A percentile compares a stretch with the other conserved stretches of the same genome.
Conservation (phyloP, 2,113 vertebrate species). For the Heteronetta atricapilla region DNA sequence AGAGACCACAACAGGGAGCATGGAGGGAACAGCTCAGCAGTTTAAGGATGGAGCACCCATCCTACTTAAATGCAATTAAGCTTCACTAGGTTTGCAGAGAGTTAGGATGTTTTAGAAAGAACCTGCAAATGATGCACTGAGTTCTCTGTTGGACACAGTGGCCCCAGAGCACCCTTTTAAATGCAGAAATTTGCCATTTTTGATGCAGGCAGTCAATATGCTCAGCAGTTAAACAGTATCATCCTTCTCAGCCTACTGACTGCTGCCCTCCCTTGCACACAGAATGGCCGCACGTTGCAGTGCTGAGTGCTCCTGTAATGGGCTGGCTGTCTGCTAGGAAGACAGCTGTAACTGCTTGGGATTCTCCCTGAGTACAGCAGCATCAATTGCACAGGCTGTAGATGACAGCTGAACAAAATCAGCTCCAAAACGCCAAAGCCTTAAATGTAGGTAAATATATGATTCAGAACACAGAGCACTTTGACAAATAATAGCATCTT, state of each 20-base stretch:
- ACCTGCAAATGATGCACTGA: background rate
- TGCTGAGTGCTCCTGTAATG: fast-evolving
- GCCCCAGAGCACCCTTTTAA: background rate
- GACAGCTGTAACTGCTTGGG: background rate
- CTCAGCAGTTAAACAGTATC: fast-evolving
- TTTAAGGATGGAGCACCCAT: background rate
- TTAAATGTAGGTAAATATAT: background rate
- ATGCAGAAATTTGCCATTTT: background rate
- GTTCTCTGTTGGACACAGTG: background rate
- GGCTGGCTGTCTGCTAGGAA: background rate
- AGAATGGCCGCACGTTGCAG: fast-evolving
- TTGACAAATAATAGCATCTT: conserved; percentile 8
- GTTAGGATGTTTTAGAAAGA: background rate
- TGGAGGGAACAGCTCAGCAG: background rate
- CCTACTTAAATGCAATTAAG: background rate
- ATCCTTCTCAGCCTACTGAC: background rate
- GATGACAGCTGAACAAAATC: conserved; percentile 3
- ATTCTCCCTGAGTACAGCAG: background rate
- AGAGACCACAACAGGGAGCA: background rate
- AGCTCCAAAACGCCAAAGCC: background rate
- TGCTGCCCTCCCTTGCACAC: fast-evolving
- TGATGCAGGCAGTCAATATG: fast-evolving
- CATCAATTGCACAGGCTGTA: background rate
- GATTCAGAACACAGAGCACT: background rate
- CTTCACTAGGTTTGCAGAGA: background rate